Conservation (phyloP, 1,140 invertebrate genomes). For the Chlorops oryzae region DNA sequence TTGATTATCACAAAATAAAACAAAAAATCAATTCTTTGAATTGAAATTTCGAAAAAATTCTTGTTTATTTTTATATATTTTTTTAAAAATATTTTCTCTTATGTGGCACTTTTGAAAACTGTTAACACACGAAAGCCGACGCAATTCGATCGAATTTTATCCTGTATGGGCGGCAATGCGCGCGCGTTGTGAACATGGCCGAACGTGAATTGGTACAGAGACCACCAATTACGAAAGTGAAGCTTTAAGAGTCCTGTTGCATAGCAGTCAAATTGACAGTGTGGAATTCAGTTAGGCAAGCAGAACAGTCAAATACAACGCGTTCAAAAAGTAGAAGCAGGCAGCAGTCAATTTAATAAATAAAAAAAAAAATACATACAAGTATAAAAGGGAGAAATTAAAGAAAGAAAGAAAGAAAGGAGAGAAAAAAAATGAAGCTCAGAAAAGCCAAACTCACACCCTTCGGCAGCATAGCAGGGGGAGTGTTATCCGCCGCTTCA, state of each 20-base stretch:
- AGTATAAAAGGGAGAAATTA: too few relatives aligned
- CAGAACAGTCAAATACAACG: too few relatives aligned
- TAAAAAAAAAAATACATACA: conserved; percentile 34
- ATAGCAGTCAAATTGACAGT: conserved; percentile 44
- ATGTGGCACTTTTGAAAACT: conserved; percentile 12
- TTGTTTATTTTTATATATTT: conserved; percentile 10
- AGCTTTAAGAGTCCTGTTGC: conserved; percentile 46
- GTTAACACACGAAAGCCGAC: too few relatives aligned
- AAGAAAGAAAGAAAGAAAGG: too few relatives aligned
- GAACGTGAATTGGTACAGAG: conserved; percentile 20
- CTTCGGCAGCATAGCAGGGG: too few relatives aligned
- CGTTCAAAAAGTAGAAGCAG: neutral
- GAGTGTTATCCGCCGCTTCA: too few relatives aligned
- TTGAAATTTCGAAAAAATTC: conserved; percentile 3
- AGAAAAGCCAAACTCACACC: too few relatives aligned
- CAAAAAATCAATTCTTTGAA: too few relatives aligned
- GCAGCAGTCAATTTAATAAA: conserved; percentile 7
- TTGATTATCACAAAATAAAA: too few relatives aligned
- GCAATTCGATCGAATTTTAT: conserved; percentile 15
- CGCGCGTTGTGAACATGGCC: conserved; percentile 8
- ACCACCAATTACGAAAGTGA: conserved; percentile 48
- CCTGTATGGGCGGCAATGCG: conserved; percentile 16
- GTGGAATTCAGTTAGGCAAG: too few relatives aligned
- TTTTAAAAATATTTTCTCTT: conserved; percentile 8
- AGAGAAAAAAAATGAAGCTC: too few relatives aligned